A percentile compares a stretch with the other conserved stretches of the same genome.
These are phyloP conservation scores for Metacarcinus magister DNA, from an alignment of 2,888 invertebrate genomes.

Conservation along the genomic window DNA sequence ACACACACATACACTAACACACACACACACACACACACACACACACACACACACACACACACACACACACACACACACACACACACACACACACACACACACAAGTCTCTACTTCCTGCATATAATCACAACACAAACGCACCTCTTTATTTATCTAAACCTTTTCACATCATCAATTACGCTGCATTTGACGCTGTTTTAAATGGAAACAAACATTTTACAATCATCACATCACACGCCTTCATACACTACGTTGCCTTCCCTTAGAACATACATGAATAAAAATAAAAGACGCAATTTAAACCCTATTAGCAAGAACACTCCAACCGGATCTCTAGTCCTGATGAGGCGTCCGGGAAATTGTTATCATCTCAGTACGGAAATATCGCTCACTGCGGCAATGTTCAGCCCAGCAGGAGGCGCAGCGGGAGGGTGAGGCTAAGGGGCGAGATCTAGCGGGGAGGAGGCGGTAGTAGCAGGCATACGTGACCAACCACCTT, in stretches of 20 bases:
- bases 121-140: too few species aligned
- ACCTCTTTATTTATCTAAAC: too few species aligned
- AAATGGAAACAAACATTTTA: too few species aligned
- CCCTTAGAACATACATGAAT: neutral
- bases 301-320: neutral
- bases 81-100: neutral
- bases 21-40: neutral
- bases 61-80: neutral
- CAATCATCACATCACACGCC: too few species aligned
- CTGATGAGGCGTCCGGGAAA: neutral
- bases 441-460: neutral
- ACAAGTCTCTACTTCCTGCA: too few species aligned
- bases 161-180: too few species aligned
- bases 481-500: conserved; percentile 14
- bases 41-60: neutral
- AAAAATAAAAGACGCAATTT: neutral
- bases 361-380: neutral
- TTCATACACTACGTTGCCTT: too few species aligned
- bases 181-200: too few species aligned
- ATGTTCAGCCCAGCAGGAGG: neutral
- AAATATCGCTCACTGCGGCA: conserved; percentile 7
- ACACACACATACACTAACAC: neutral
- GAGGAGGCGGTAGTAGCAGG: conserved; percentile 6
- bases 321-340: neutral
- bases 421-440: neutral